A percentile compares a stretch with the other conserved stretches of the same genome.
Conservation (phyloP, 2,797 vertebrate genomes). For the Eulemur coronatus region DNA sequence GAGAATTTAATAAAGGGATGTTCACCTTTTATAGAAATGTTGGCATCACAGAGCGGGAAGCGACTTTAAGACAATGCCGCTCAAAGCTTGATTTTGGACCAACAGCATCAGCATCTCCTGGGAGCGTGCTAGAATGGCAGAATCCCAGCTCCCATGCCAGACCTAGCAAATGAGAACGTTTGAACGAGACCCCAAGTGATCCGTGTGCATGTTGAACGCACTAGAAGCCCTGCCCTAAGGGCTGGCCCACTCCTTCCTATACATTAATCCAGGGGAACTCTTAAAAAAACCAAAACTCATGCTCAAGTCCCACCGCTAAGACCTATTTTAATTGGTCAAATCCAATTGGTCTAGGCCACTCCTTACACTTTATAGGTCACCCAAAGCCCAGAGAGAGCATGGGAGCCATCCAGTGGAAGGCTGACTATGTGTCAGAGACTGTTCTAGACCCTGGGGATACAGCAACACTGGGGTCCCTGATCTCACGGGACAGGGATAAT, state of each 20-base stretch:
- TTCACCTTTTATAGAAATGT: background rate
- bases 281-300: background rate
- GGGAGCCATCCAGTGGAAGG: background rate
- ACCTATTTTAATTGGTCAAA: background rate
- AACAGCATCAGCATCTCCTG: background rate
- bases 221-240: background rate
- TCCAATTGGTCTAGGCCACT: background rate
- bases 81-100: background rate
- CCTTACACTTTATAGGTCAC: background rate
- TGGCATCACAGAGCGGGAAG: background rate
- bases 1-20: background rate
- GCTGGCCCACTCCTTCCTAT: background rate
- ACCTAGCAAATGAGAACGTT: background rate
- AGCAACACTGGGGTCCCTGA: background rate
- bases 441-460: background rate
- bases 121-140: background rate
- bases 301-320: background rate
- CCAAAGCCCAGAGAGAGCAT: background rate
- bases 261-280: background rate
- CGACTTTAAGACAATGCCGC: accelerated
- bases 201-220: accelerated
- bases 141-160: background rate
- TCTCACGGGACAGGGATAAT: background rate
- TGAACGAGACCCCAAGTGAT: background rate
- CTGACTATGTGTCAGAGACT: background rate